Evolutionary conservation across 2,113 vertebrate species (phyloP).

Genomic region (Lonchura striata): DNA sequence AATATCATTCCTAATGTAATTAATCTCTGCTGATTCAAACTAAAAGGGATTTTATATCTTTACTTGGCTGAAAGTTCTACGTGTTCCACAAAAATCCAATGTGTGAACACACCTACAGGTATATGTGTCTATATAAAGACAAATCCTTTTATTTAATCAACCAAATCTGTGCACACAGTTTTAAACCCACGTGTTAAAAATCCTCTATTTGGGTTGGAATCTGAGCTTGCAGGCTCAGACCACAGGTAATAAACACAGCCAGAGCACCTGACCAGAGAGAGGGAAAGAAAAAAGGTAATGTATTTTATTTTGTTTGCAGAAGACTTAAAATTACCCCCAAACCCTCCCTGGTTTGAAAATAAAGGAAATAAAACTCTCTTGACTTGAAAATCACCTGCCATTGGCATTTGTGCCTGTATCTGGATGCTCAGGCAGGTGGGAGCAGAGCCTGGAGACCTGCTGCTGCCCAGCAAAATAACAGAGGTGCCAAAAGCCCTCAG

Average conservation of each 20-base stretch:
- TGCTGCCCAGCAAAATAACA: not conserved
- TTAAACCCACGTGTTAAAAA: not conserved
- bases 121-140: not conserved
- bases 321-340: not conserved
- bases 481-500: not conserved
- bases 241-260: not conserved
- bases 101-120: not conserved
- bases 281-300: not conserved
- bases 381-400: not conserved
- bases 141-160: slow-evolving; percentile 14
- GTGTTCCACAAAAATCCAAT: not conserved
- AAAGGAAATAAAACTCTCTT: not conserved
- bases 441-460: not conserved
- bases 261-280: not conserved
- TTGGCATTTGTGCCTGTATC: not conserved
- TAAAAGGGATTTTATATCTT: not conserved
- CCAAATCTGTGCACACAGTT: not conserved
- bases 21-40: not conserved
- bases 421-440: not conserved
- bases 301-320: not conserved
- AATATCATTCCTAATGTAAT: not conserved
- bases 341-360: not conserved
- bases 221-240: not conserved
- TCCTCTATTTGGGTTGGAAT: not conserved
- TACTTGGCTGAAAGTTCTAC: not conserved